phyloP scores from a whole-genome alignment of 2,797 vertebrate species.

The Hippoglossus hippoglossus region DNA sequence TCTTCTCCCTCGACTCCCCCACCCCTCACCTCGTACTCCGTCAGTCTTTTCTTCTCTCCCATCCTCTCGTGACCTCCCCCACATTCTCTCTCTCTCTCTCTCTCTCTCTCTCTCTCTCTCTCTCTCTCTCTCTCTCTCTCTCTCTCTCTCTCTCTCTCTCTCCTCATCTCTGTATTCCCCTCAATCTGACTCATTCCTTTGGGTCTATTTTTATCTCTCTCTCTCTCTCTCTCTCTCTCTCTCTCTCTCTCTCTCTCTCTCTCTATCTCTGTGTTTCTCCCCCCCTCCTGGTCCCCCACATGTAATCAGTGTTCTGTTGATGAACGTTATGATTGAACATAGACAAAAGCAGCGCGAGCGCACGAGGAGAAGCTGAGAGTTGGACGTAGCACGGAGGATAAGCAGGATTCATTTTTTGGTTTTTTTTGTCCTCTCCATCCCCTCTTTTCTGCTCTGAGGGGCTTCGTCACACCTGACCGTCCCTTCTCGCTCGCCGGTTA shows the following conservation, averaged over 20 bases:
- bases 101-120: slow-evolving; percentile 39
- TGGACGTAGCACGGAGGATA: slow-evolving; percentile 59
- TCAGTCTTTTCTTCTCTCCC: slow-evolving; percentile 44
- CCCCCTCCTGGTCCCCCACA: slow-evolving; percentile 56
- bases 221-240: slow-evolving; percentile 58
- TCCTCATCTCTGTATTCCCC: slow-evolving; percentile 58
- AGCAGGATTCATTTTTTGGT: slow-evolving; percentile 36
- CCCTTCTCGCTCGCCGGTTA: slow-evolving; percentile 47
- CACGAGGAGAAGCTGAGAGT: slow-evolving; percentile 46
- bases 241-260: slow-evolving; percentile 42
- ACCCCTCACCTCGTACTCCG: slow-evolving; percentile 20
- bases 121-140: slow-evolving; percentile 29
- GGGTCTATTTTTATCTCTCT: slow-evolving; percentile 79
- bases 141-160: slow-evolving; percentile 35
- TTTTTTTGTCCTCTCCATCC: slow-evolving; percentile 15
- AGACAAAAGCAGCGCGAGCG: slow-evolving; percentile 64
- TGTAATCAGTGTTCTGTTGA: slow-evolving; percentile 74
- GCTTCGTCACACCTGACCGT: slow-evolving; percentile 40
- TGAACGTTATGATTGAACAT: slow-evolving; percentile 74
- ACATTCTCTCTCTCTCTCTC: slow-evolving; percentile 32
- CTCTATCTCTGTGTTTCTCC: slow-evolving; percentile 42
- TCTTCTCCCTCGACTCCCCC: slow-evolving; percentile 42
- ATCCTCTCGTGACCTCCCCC: slow-evolving; percentile 54
- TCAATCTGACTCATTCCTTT: slow-evolving; percentile 83
- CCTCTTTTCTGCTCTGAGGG: slow-evolving; percentile 33